A percentile compares a stretch with the other conserved stretches of the same genome.
phyloP scores from a whole-genome alignment of 1,140 invertebrate species.

The Zaprionus africanus region DNA sequence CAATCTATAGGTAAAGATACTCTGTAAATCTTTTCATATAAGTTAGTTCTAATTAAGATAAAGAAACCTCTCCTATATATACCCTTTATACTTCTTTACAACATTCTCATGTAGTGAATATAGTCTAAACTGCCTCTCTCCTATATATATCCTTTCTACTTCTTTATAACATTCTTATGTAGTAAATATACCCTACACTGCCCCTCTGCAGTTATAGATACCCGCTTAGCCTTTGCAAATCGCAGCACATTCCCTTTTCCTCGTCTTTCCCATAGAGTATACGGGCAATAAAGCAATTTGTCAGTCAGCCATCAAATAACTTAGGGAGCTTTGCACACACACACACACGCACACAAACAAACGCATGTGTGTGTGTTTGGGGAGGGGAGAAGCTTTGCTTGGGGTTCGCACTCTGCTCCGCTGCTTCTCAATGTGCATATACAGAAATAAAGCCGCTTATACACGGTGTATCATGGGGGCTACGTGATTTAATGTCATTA shows the following conservation, averaged over 20 bases:
- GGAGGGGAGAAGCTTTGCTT: neutral
- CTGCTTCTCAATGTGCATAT: neutral
- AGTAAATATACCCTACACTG: neutral
- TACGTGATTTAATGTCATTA: constrained; percentile 54
- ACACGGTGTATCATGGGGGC: constrained; percentile 31
- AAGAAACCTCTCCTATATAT: too few relatives aligned
- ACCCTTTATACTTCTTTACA: too few relatives aligned
- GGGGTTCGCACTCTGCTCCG: neutral
- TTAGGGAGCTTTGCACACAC: constrained; percentile 19
- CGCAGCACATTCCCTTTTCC: neutral
- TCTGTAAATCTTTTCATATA: too few relatives aligned
- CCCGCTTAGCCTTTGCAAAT: neutral
- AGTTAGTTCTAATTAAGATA: too few relatives aligned
- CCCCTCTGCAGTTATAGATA: neutral
- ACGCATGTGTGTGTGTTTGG: neutral
- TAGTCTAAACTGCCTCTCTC: too few relatives aligned
- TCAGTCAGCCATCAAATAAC: constrained; percentile 44
- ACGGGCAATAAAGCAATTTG: constrained; percentile 40
- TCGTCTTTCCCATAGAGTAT: neutral
- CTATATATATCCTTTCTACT: too few relatives aligned
- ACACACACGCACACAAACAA: neutral
- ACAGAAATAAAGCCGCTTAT: constrained; percentile 20
- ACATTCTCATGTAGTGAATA: too few relatives aligned
- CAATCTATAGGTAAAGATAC: too few relatives aligned
- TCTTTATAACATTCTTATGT: too few relatives aligned